phyloP scores from a whole-genome alignment of 2,888 invertebrate genomes.

The Drosophila anomelani region DNA sequence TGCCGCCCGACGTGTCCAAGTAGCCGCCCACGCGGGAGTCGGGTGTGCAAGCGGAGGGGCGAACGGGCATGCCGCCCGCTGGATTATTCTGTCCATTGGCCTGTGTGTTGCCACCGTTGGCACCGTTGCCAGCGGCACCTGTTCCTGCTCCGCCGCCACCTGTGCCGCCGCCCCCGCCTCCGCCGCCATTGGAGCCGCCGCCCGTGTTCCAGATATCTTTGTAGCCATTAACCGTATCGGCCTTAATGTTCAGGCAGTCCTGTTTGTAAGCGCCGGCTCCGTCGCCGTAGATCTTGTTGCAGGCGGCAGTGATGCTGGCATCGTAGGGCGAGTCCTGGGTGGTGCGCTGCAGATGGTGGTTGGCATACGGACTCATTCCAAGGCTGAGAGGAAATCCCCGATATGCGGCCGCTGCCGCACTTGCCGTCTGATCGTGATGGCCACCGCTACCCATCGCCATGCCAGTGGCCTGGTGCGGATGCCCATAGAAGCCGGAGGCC shows the following conservation, averaged over 20 bases:
- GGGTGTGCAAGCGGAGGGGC: conserved; percentile 95
- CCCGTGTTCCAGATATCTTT: conserved; percentile 88
- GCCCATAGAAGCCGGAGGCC: conserved; percentile 95
- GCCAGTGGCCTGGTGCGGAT: conserved; percentile 92
- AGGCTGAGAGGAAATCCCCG: conserved; percentile 94
- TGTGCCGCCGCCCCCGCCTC: conserved; percentile 86
- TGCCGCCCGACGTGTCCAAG: conserved; percentile 90
- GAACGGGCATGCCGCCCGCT: conserved; percentile 86
- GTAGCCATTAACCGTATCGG: conserved; percentile 85
- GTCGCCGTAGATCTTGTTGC: conserved; percentile 88
- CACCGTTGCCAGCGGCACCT: conserved; percentile 85
- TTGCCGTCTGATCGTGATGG: conserved; percentile 90
- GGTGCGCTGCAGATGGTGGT: conserved; percentile 90
- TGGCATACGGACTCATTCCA: conserved; percentile 94
- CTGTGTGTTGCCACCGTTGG: conserved; percentile 73
- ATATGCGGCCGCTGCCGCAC: conserved; percentile 88
- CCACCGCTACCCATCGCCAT: conserved; percentile 88
- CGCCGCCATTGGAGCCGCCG: conserved; percentile 86
- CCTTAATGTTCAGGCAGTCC: conserved; percentile 89
- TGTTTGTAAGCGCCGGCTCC: conserved; percentile 87
- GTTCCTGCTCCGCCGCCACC: conserved; percentile 85
- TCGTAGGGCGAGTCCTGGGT: conserved; percentile 97
- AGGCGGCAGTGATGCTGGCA: conserved; percentile 93
- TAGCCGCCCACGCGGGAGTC: conserved; percentile 93
- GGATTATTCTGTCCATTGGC: conserved; percentile 86